Base-by-base conservation (phyloP, 2,888 invertebrate genomes). In the Petrolisthes manimaculis region DNA sequence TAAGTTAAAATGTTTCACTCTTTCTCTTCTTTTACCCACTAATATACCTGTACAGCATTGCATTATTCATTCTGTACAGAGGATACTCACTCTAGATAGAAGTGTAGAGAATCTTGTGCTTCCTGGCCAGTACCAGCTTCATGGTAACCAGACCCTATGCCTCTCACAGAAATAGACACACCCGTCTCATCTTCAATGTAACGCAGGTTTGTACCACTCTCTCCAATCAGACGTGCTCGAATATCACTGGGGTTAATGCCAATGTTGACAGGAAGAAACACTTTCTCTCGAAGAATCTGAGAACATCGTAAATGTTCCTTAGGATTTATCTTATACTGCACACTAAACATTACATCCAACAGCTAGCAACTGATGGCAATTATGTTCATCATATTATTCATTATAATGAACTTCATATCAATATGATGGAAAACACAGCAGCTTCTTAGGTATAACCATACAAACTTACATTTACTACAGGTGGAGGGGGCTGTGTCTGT, bases 151-250 rank as follows among this genome's bases (percentile, higher is more conserved):
- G 95, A 95, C 90, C 96, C 96, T 91, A 94, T 94, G 81, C 96
- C 96, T 92, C 96, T 94, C 14, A 90, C 56, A 9, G 86, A 88
- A 91, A 97, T 93, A 14, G 95, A 95, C 69, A 96, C 96, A 54
- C 96, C 96, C 5, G 96, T 96, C 93, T 96, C 96, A 84, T 95
- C 95, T 91, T 95, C 94, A 91, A 97, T 96, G 92, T 96, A 96
- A 92, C 96, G 95, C 92, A 96, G 94, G 93, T 96, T 96, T 54
- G 95, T 95, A 84, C 95, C 95, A 92, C 95, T 95, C 92, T 94
- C 94, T 86, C 97, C 97, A 91, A 96, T 94, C 91, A 96, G 95
- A 92, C 96, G 95, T 91, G 95, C 95, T 92, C 96, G 95, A 91
- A 96, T 95, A 93, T 96, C 96, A 84, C 96, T 95, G 94, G 96